Conservation (phyloP, 2,888 invertebrate species). For the Athetis lepigone region DNA sequence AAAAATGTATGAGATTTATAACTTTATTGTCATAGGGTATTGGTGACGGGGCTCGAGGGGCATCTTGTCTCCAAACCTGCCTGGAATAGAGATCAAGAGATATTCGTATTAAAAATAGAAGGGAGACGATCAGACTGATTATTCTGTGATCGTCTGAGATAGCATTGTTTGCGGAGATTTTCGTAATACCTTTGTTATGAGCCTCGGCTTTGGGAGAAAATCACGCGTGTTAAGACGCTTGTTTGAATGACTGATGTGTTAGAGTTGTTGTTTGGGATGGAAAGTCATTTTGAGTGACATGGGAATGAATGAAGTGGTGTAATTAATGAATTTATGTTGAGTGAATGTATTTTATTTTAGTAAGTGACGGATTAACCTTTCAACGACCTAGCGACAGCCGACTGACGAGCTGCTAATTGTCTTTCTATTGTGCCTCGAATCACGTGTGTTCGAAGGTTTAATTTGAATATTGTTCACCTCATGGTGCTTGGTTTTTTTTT, state of each 20-base stretch:
- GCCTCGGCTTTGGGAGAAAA: constrained; percentile 20
- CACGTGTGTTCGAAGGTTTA: too few species aligned
- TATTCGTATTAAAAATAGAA: constrained; percentile 76
- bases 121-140: constrained; percentile 67
- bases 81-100: constrained; percentile 75
- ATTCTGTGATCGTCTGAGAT: constrained; percentile 64
- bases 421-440: too few species aligned
- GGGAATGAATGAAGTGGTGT: too few species aligned
- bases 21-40: constrained; percentile 75
- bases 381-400: too few species aligned
- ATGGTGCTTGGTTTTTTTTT: too few species aligned
- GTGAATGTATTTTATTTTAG: too few species aligned
- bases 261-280: background rate
- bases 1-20: constrained; percentile 85
- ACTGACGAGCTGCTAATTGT: too few species aligned
- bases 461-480: too few species aligned
- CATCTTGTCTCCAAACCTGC: constrained; percentile 69
- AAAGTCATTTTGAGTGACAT: background rate
- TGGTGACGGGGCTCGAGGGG: constrained; percentile 67
- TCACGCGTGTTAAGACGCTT: constrained; percentile 30
- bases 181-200: constrained; percentile 44
- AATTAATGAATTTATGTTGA: too few species aligned
- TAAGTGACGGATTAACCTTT: too few species aligned
- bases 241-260: constrained; percentile 16
- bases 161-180: constrained; percentile 44